A percentile compares a stretch with the other conserved stretches of the same genome.
Evolutionary conservation across 2,797 vertebrate genomes (phyloP).

Genomic region (Eulemur rubriventer): DNA sequence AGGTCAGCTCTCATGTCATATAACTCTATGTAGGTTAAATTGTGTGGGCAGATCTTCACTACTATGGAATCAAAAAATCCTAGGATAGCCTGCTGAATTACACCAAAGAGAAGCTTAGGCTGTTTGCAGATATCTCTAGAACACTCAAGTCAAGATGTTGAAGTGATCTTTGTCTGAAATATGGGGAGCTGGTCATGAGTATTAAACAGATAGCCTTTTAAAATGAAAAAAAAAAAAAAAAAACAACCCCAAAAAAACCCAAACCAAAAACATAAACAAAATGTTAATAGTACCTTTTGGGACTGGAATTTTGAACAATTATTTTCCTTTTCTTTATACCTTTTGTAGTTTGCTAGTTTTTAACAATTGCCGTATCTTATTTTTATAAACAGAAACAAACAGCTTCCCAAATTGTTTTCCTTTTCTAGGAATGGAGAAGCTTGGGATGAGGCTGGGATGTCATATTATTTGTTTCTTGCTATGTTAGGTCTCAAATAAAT

Average conservation of each 20-base stretch:
- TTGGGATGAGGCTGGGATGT: neutral
- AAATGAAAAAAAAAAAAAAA: neutral
- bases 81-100: neutral
- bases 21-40: neutral
- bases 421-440: neutral
- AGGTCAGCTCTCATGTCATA: neutral
- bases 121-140: neutral
- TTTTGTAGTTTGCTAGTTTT: neutral
- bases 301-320: neutral
- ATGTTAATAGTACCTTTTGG: neutral
- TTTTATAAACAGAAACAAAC: slow-evolving; percentile 42
- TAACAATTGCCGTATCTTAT: neutral
- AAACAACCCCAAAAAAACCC: neutral
- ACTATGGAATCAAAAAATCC: neutral
- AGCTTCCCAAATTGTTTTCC: neutral
- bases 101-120: neutral
- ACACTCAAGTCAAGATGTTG: neutral
- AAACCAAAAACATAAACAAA: neutral
- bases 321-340: neutral
- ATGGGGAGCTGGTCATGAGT: neutral
- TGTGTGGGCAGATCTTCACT: neutral
- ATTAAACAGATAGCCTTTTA: slow-evolving; percentile 39
- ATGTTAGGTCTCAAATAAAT: neutral
- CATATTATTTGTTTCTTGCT: neutral
- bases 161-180: slow-evolving; percentile 28